Conservation (phyloP, 2,888 invertebrate species). For the Chrysopilus asiliformis region DNA sequence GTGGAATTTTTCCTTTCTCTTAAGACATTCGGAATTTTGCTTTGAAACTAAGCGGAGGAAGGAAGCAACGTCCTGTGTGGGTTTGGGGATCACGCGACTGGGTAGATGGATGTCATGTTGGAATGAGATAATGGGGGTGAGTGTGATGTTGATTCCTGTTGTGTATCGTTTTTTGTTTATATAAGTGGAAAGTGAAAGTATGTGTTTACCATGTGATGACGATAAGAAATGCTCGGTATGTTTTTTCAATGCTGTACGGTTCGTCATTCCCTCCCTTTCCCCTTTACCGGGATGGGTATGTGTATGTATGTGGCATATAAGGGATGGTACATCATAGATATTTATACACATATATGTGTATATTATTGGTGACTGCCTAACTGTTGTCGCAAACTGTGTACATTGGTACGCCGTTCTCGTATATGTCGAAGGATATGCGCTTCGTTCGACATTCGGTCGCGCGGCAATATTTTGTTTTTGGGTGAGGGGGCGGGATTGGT, state of each 20-base stretch:
- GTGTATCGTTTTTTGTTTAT: conserved; percentile 8
- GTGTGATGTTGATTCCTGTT: background rate
- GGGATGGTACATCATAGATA: conserved; percentile 5
- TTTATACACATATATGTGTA: background rate
- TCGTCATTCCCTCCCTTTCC: too few relatives aligned
- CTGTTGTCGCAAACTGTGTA: too few relatives aligned
- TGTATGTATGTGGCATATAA: conserved; percentile 7
- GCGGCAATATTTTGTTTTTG: too few relatives aligned
- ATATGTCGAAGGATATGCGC: background rate
- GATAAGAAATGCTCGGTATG: too few relatives aligned
- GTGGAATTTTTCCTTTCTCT: too few relatives aligned
- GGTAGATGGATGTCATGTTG: too few relatives aligned
- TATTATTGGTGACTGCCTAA: background rate
- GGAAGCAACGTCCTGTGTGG: too few relatives aligned
- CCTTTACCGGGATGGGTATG: conserved; percentile 3
- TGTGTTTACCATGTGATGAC: background rate
- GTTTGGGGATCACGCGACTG: too few relatives aligned
- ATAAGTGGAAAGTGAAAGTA: conserved; percentile 14
- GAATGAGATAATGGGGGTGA: background rate
- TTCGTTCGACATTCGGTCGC: background rate
- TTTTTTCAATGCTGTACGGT: too few relatives aligned
- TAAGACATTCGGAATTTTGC: too few relatives aligned
- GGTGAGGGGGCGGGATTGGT: too few relatives aligned
- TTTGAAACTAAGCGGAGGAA: too few relatives aligned
- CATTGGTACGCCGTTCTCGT: background rate